Percentiles rank a stretch among this genome's conserved stretches.
These are phyloP conservation scores for Littorina saxatilis DNA, from an alignment of 1,140 invertebrate genomes.

Conservation along the genomic window DNA sequence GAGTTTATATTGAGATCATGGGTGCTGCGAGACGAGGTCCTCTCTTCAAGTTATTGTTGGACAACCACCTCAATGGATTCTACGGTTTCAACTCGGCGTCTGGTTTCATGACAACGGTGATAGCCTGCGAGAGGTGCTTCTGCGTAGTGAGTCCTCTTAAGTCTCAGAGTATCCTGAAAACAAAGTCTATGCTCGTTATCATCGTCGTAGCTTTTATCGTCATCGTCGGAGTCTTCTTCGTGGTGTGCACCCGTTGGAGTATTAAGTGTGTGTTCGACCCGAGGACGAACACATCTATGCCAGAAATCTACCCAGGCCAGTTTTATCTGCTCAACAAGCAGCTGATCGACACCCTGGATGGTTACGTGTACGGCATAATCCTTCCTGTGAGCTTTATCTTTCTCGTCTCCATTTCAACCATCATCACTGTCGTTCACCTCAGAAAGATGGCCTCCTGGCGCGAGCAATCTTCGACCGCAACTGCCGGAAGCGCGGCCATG, in stretches of 20 bases:
- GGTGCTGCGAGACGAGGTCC: not conserved
- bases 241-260: not conserved
- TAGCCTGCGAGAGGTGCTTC: conserved; percentile 26
- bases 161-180: conserved; percentile 5
- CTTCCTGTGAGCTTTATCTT: not conserved
- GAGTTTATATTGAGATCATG: too few species aligned
- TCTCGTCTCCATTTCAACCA: not conserved
- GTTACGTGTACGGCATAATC: conserved; percentile 2
- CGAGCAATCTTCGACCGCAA: not conserved
- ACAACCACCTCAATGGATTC: not conserved
- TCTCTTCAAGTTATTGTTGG: not conserved
- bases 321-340: conserved; percentile 15
- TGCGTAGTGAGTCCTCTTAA: not conserved
- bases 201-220: not conserved
- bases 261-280: conserved; percentile 7
- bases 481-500: too few species aligned
- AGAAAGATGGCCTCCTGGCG: not conserved
- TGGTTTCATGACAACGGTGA: conserved; percentile 14
- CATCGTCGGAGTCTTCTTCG: not conserved
- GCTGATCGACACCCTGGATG: not conserved
- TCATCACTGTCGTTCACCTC: not conserved
- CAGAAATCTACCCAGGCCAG: not conserved
- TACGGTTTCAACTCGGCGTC: not conserved
- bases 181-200: not conserved
- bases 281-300: not conserved